Evolutionary conservation across 2,113 vertebrate species (phyloP).

Genomic region (Bambusicola thoracicus): DNA sequence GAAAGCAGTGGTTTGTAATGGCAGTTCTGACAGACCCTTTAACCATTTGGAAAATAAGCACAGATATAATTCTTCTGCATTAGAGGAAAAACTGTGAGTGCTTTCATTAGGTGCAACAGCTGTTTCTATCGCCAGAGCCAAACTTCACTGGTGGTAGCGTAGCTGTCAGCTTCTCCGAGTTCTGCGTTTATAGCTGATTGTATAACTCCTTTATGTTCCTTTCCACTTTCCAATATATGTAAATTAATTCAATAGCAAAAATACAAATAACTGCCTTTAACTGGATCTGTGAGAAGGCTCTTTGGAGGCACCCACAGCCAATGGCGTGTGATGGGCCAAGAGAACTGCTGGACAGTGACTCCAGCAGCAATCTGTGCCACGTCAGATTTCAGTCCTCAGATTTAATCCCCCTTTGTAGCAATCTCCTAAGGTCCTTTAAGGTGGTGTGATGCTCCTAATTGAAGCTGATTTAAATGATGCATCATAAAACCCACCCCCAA

Average conservation of each 20-base stretch:
- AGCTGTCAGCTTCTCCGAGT: slow-evolving; percentile 67
- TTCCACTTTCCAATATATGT: slow-evolving; percentile 38
- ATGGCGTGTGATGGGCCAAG: fast-evolving
- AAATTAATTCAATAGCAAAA: slow-evolving; percentile 76
- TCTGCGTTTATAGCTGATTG: slow-evolving; percentile 62
- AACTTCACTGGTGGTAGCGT: slow-evolving; percentile 65
- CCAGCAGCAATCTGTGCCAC: background rate
- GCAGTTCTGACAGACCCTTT: slow-evolving; percentile 65
- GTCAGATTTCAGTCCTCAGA: background rate
- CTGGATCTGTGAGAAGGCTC: slow-evolving; percentile 23
- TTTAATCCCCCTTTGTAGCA: background rate
- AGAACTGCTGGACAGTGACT: background rate
- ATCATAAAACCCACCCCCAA: background rate
- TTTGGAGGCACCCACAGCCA: background rate
- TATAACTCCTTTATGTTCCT: slow-evolving; percentile 64
- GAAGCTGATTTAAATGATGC: background rate
- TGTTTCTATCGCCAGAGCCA: slow-evolving; percentile 77
- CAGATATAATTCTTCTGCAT: slow-evolving; percentile 73
- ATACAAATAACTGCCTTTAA: slow-evolving; percentile 74
- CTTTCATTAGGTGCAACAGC: slow-evolving; percentile 80
- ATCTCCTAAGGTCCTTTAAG: background rate
- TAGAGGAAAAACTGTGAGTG: slow-evolving; percentile 69
- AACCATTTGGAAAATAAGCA: slow-evolving; percentile 65
- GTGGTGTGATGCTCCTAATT: background rate
- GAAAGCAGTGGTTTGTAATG: slow-evolving; percentile 51